Conservation (phyloP, 1,140 invertebrate species). For the Phortica variegata region DNA sequence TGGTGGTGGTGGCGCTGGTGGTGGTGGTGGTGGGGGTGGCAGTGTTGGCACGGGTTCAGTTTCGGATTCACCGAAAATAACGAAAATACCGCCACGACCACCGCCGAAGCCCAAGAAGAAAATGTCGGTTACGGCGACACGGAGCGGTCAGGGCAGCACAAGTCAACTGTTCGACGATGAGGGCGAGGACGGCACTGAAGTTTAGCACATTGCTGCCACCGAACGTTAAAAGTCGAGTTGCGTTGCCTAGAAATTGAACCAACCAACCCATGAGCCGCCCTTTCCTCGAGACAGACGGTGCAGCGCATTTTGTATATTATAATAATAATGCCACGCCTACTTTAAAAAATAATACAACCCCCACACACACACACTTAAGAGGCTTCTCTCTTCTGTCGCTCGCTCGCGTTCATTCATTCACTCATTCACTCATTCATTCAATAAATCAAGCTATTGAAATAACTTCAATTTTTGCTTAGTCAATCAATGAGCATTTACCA, state of each 20-base stretch:
- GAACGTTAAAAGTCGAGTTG: conserved; percentile 2
- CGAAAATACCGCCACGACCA: conserved; percentile 76
- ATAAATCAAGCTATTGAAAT: no score
- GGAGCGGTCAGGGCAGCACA: conserved; percentile 59
- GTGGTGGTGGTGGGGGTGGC: conserved; percentile 20
- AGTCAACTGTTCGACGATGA: conserved; percentile 79
- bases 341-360: neutral
- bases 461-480: no score
- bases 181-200: conserved; percentile 83
- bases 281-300: no score
- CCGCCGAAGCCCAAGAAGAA: conserved; percentile 81
- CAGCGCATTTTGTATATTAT: conserved; percentile 5
- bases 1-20: conserved; percentile 5
- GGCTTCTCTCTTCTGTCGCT: no score
- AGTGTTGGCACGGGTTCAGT: conserved; percentile 44
- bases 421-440: no score
- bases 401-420: no score
- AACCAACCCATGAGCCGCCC: neutral
- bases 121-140: conserved; percentile 58
- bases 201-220: no score
- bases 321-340: conserved; percentile 1
- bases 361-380: neutral
- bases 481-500: no score
- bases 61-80: conserved; percentile 54
- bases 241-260: neutral